A percentile compares a stretch with the other conserved stretches of the same genome.
Conservation (phyloP, 2,113 vertebrate species). For the Dissostichus mawsoni region DNA sequence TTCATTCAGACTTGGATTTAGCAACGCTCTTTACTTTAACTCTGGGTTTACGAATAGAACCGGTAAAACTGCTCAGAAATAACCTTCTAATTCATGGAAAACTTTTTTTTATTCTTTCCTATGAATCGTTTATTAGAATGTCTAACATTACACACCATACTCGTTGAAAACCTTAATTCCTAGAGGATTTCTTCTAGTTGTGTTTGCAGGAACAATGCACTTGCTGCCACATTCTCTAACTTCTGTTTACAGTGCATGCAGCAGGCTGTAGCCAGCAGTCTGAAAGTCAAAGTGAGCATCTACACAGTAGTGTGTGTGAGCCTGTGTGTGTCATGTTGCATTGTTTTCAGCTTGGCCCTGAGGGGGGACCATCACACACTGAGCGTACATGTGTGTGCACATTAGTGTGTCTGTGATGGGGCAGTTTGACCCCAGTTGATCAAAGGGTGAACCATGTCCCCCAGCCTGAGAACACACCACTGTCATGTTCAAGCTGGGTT, state of each 20-base stretch:
- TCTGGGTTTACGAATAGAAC: slow-evolving; percentile 4
- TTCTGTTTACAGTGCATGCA: slow-evolving; percentile 5
- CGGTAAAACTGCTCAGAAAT: slow-evolving; percentile 18
- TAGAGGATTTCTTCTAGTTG: background rate
- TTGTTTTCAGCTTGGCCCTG: slow-evolving; percentile 57
- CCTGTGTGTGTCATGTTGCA: slow-evolving; percentile 50
- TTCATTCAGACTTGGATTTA: slow-evolving; percentile 16
- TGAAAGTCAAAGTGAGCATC: slow-evolving; percentile 31
- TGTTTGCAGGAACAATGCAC: background rate
- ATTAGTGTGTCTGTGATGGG: slow-evolving; percentile 22
- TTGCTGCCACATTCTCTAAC: background rate
- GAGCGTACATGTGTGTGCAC: slow-evolving; percentile 9
- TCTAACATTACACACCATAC: background rate
- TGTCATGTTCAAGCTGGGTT: slow-evolving; percentile 52
- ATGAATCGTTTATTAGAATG: background rate
- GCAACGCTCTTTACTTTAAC: slow-evolving; percentile 4
- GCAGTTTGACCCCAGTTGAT: slow-evolving; percentile 63
- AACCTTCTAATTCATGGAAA: background rate
- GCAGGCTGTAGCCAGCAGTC: slow-evolving; percentile 2
- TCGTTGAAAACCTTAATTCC: background rate
- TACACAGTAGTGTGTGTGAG: slow-evolving; percentile 21
- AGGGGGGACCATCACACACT: slow-evolving; percentile 8
- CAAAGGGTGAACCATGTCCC: slow-evolving; percentile 48
- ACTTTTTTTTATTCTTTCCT: background rate
- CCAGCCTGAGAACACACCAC: slow-evolving; percentile 34